Evolutionary conservation across 2,113 vertebrate genomes (phyloP), one percentile per base, ranked within the genome.

Genomic region (Eretmochelys imbricata): DNA sequence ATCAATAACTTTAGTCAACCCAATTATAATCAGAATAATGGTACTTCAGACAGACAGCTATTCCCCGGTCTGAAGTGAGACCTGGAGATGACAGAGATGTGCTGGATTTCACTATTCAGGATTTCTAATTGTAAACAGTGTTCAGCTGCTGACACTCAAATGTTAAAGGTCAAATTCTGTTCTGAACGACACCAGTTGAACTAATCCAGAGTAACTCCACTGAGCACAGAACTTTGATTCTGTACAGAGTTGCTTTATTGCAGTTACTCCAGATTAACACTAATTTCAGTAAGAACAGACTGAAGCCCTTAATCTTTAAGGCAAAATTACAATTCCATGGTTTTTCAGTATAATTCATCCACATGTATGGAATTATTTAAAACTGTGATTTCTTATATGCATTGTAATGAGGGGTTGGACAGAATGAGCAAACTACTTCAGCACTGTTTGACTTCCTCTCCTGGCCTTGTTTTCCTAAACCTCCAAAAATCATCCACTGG

Each of bases 401-500:
- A 86, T 89, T 96, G 94, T 95, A 97, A 96, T 96, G 88, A 96
- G 97, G 94, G 89, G 51, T 96, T 96, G 84, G 96, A 96, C 95
- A 97, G 93, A 84, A 96, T 96, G 91, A 95, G 95, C 93, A 91
- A 96, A 87, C 54, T 76, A 90, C 42, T 55, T 48, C 84, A 95
- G 84, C 76, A 80, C 4, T 80, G 80, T 89, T 82, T 95, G 93
- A 96, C 93, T 90, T 50, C 83, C 42, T 90, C 91, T 97, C 95
- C 96, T 96, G 84, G 96, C 96, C 93, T 96, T 59, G n/a, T 90
- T 10, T 55, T 94, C 69, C 89, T 85, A 90, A 46, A 84, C 91
- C 80, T 97, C 84, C 75, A 46, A 38, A 94, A 94, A 93, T 35
- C 80, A 94, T 90, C 19, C 69, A 87, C 59, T 27, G 88, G 95